Evolutionary conservation across 2,113 vertebrate genomes (phyloP), one percentile per base, ranked within the genome.

Genomic region (Actenoides hombroni): DNA sequence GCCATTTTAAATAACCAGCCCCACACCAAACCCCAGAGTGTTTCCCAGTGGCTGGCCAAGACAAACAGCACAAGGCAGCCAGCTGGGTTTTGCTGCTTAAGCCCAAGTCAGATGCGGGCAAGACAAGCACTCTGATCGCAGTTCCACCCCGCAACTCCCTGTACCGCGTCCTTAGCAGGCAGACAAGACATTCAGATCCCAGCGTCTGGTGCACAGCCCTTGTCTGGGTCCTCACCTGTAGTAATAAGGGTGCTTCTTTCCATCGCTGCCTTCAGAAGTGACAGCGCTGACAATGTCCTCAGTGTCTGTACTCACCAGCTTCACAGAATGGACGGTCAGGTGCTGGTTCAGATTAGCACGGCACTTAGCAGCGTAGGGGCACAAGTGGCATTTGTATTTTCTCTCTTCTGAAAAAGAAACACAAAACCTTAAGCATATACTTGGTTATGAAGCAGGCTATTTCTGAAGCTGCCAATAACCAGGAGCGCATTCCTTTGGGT

Each of bases 331-430:
- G 97, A 99, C 99, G 11, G 99, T 99, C 98, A 99, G 98, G 98
- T 99, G 99, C 98, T 99, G 99, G 98, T 99, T 99, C 97, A 99
- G 98, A 97, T 99, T 99, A 77, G 99, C 99, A 92, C 99, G 98
- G 98, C 99, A 99, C 98, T 99, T 99, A 97, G 99, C 99, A 97
- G 99, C 99, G 39, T 99, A 99, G 88, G 99, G 99, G 98, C 99
- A 99, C 98, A 99, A 98, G 98, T 99, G 99, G 98, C 99, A 99
- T 98, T 99, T 99, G 98, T 99, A 99, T 97, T 99, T 99, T 98
- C 99, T 99, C 97, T 99, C 99, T 90, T 99, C 99, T 99, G 98
- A 82, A 97, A 96, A 86, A 86, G 88, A 46, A 92, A 82, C 54
- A 61, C 65, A 59, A 33, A 73, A 53, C 37, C 25, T 25, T 63